Evolutionary conservation across 2,797 vertebrate genomes (phyloP).

Genomic region (Sphenodon punctatus): DNA sequence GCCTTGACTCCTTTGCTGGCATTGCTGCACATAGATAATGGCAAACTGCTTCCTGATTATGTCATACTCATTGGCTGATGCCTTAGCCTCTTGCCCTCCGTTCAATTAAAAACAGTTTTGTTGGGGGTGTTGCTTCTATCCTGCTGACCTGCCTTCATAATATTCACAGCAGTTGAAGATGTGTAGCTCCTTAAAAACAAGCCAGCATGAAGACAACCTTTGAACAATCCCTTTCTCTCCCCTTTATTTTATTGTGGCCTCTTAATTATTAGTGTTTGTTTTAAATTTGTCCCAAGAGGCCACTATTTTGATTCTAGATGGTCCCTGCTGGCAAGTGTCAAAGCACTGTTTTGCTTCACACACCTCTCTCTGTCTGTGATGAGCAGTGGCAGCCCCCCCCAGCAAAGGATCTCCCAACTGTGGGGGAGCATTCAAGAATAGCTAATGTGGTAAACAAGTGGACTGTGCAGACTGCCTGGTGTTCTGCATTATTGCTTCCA

Average conservation of each 20-base stretch:
- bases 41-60: not conserved
- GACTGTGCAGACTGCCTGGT: not conserved
- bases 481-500: not conserved
- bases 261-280: no score
- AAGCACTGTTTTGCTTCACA: constrained; percentile 2
- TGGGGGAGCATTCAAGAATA: not conserved
- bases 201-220: not conserved
- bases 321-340: constrained; percentile 1
- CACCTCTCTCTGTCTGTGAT: not conserved
- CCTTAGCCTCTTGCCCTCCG: not conserved
- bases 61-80: no score
- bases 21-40: fast-evolving
- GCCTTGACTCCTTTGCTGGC: not conserved
- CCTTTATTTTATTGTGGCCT: not conserved
- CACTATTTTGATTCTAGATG: not conserved
- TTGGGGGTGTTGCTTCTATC: not conserved
- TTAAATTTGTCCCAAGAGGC: not conserved
- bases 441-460: not conserved
- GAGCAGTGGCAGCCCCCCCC: not conserved
- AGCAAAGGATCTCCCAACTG: not conserved
- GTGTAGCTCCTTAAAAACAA: not conserved
- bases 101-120: not conserved
- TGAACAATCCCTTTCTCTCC: not conserved
- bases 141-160: not conserved
- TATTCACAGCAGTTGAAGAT: not conserved